Conservation (phyloP, 2,797 vertebrate species). For the Sarcophilus harrisii region DNA sequence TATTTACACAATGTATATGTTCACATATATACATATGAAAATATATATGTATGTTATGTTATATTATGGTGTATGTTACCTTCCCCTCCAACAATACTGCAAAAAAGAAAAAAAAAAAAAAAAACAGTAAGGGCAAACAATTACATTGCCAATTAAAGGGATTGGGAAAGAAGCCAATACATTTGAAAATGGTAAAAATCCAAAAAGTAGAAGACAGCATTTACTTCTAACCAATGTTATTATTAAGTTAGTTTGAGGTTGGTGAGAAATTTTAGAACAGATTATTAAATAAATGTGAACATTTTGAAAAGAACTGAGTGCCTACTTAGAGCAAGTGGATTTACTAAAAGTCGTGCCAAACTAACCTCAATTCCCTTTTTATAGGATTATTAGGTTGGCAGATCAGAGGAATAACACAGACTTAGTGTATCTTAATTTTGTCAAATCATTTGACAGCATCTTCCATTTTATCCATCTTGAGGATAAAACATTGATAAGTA, state of each 20-base stretch:
- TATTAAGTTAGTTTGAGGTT: conserved; percentile 4
- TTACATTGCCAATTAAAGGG: not conserved
- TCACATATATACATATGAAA: not conserved
- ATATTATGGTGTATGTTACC: not conserved
- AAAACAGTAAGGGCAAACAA: not conserved
- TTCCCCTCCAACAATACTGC: not conserved
- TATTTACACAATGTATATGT: not conserved
- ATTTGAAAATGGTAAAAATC: not conserved
- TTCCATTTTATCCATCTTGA: not conserved
- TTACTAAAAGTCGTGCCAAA: not conserved
- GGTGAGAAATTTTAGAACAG: conserved; percentile 2
- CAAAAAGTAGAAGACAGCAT: not conserved
- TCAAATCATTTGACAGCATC: not conserved
- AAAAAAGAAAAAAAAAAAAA: not conserved
- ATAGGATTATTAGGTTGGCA: not conserved
- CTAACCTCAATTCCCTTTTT: not conserved
- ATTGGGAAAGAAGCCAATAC: not conserved
- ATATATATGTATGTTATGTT: not conserved
- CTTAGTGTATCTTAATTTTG: not conserved
- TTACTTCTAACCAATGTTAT: not conserved
- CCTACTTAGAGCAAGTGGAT: not conserved
- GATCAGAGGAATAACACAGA: not conserved
- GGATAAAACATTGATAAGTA: not conserved
- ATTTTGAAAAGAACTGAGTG: not conserved
- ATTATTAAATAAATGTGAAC: not conserved